Conservation (phyloP, 2,888 invertebrate genomes). For the Acanthococcus lagerstroemiae region DNA sequence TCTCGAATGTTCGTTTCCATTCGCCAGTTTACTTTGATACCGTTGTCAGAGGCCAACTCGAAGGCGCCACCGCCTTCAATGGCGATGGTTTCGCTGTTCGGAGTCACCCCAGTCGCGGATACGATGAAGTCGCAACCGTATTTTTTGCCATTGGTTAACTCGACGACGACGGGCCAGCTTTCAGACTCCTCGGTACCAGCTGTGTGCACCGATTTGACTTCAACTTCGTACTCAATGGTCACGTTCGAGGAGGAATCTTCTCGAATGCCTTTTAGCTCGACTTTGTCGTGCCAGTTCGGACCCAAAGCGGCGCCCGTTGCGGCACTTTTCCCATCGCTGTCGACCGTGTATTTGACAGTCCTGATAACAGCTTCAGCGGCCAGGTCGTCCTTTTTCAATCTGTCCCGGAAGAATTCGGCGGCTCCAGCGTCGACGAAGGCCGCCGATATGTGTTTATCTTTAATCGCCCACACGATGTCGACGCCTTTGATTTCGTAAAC, state of each 20-base stretch:
- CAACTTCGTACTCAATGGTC: slow-evolving; percentile 44
- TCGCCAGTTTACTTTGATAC: slow-evolving; percentile 70
- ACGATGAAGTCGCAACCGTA: slow-evolving; percentile 81
- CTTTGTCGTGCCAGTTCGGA: slow-evolving; percentile 84
- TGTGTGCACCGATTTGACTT: slow-evolving; percentile 43
- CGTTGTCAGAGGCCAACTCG: slow-evolving; percentile 58
- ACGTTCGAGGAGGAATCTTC: slow-evolving; percentile 43
- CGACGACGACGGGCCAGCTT: slow-evolving; percentile 60
- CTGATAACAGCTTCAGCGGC: slow-evolving; percentile 1
- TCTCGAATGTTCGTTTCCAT: slow-evolving; percentile 68
- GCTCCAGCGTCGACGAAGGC: slow-evolving; percentile 95
- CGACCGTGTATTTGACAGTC: slow-evolving; percentile 36
- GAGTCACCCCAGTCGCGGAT: slow-evolving; percentile 88
- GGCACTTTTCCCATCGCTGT: slow-evolving; percentile 43
- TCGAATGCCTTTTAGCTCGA: slow-evolving; percentile 49
- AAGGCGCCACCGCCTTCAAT: slow-evolving; percentile 46
- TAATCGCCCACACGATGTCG: slow-evolving; percentile 85
- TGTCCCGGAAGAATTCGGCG: slow-evolving; percentile 74
- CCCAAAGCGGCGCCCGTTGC: slow-evolving; percentile 82
- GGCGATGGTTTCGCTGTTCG: slow-evolving; percentile 49
- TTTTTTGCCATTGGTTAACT: slow-evolving; percentile 59
- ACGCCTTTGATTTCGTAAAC: slow-evolving; percentile 76
- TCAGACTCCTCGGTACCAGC: slow-evolving; percentile 38
- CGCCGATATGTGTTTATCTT: slow-evolving; percentile 82
- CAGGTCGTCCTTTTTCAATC: slow-evolving; percentile 46